Base-by-base conservation (phyloP, 1,140 invertebrate species). In the Philopotamus ludificatus region DNA sequence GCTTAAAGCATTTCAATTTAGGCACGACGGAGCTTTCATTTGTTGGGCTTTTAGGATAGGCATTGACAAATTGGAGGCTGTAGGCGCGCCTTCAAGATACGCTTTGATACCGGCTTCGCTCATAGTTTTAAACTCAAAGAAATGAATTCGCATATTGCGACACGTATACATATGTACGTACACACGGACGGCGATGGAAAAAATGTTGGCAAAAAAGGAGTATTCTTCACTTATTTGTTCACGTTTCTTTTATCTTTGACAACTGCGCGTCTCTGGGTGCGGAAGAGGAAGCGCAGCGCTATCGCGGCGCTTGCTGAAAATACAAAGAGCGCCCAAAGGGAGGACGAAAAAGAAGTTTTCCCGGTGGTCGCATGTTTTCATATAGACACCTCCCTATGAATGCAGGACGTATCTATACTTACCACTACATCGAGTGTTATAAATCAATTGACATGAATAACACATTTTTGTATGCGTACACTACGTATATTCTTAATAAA, bases 61-160 rank as follows among this genome's bases (percentile, higher is more conserved):
- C 67, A 66, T 69, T 69, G 67, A 69, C 63, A 69, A 69, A 69
- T 69, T 69, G 67, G 67, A 69, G 67, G 63, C 63, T 61, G 57
- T 49, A 60, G 49, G 20, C 58, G 63, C 58, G 57, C 55, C 61
- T 63, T 58, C 55, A n/a, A n/a, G n/a, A n/a, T n/a, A 66, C 49
- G 50, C 65, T 57, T 51, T 50, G 8, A 9, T 65, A 42, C 51
- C 55, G 60, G 65, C 60, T 67, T 67, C 61, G 61, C n/a, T n/a
- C n/a, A n/a, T n/a, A n/a, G 49, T 59, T 67, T 58, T 55, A 67
- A 62, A 51, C 63, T 18, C n/a, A 18, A 44, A 39, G 59, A 67
- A 55, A 67, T 67, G 65, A 67, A 67, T 67, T 63, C 65, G 59
- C 59, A 45, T 54, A 41, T 60, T 22, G 34, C 58, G 12, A 53